phyloP scores from a whole-genome alignment of 1,140 invertebrate species.

The Pseudomyrmex cubaensis region DNA sequence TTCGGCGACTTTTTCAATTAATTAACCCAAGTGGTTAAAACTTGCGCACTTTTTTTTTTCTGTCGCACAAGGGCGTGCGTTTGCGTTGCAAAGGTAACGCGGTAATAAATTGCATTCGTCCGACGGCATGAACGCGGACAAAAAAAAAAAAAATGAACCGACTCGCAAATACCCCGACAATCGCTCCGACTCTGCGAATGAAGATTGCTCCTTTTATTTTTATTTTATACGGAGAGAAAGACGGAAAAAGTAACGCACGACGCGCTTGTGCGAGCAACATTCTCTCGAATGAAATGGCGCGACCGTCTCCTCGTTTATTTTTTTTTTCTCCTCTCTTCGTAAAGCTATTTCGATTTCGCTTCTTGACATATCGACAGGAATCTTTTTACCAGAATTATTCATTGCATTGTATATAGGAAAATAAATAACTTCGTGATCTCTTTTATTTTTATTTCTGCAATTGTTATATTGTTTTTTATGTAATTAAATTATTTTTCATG shows the following conservation, averaged over 20 bases:
- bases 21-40: slow-evolving; percentile 28
- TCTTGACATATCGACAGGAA: slow-evolving; percentile 17
- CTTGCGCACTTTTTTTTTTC: too few species aligned
- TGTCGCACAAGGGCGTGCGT: neutral
- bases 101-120: slow-evolving; percentile 7
- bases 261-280: neutral
- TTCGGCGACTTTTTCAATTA: slow-evolving; percentile 40
- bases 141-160: slow-evolving; percentile 6
- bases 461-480: neutral
- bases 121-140: neutral
- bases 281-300: slow-evolving; percentile 9
- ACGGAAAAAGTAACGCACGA: neutral
- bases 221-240: slow-evolving; percentile 31
- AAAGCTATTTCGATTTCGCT: slow-evolving; percentile 16
- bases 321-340: neutral
- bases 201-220: slow-evolving; percentile 5
- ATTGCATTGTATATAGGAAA: neutral
- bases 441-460: neutral
- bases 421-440: neutral
- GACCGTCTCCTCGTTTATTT: neutral
- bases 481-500: neutral
- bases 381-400: slow-evolving; percentile 12
- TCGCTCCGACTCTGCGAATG: neutral
- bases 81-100: neutral
- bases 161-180: neutral